Evolutionary conservation across 2,888 invertebrate genomes (phyloP), one percentile per base, ranked within the genome.

Genomic region (Arctia plantaginis): DNA sequence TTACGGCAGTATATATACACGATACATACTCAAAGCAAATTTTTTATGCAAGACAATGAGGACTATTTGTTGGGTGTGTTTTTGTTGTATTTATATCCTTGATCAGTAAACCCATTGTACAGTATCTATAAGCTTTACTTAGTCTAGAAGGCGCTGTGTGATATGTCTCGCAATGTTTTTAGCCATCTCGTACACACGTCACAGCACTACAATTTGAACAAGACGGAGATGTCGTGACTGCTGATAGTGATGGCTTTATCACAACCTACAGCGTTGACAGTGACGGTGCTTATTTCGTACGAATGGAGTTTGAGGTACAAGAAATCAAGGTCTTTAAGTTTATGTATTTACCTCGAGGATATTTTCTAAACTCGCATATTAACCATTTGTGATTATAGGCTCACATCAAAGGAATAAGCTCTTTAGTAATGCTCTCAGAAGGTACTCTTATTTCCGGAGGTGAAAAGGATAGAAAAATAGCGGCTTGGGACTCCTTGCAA

Each of bases 171-270:
- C 44, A n/a, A n/a, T 39, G 39, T 71, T 33, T 73, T 78, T 71
- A 98, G 97, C 98, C 98, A 0, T 97, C 98, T 23, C 97, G 98
- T 73, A 98, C 98, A 0, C 97, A 98, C 89, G 97, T 98, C 3
- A 98, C 98, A 7, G 98, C 98, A 77, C 96, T 99, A 30, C 98
- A 98, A 88, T 99, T 99, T 88, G 98, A 98, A 87, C 97, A 98
- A 91, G 98, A 98, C 88, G 99, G 99, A 12, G 99, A 99, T 90
- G 98, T 99, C 2, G 98, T 99, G 67, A 98, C 98, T 0, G 99
- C 98, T 0, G 99, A 99, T 88, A 98, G 98, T 78, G 98, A 98
- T 89, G 99, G 99, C 13, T 98, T 98, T 86, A 98, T 99, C 80
- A 98, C 98, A 8, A 97, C 99, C 76, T 99, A 99, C 92, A 98